Evolutionary conservation across 92 coral and sea anemone genomes (phyloP).

Genomic region (Siderastrea radians): DNA sequence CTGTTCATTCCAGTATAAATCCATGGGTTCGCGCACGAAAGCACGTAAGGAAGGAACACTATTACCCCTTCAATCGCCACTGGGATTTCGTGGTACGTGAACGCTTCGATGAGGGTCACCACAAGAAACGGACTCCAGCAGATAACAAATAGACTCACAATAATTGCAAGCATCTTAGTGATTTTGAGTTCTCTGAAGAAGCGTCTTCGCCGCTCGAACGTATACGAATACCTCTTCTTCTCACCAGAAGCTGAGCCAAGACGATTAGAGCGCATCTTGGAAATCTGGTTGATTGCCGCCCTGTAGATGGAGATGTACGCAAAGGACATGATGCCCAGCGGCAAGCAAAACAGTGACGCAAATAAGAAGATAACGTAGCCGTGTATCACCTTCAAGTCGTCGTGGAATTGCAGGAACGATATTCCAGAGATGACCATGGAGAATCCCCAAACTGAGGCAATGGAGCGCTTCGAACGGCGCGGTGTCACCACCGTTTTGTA

Average conservation of each 20-base stretch:
- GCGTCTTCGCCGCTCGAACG: slow-evolving; percentile 79
- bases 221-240: slow-evolving; percentile 29
- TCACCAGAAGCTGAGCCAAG: slow-evolving; percentile 24
- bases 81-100: slow-evolving; percentile 47
- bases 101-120: slow-evolving; percentile 77
- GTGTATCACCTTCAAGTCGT: slow-evolving; percentile 34
- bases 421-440: slow-evolving; percentile 66
- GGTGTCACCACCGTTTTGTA: slow-evolving; percentile 86
- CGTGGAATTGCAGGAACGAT: slow-evolving; percentile 78
- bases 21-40: slow-evolving; percentile 86
- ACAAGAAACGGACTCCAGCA: slow-evolving; percentile 89
- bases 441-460: slow-evolving; percentile 75
- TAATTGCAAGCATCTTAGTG: slow-evolving; percentile 82
- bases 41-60: slow-evolving; percentile 77
- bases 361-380: slow-evolving; percentile 77
- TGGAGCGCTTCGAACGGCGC: slow-evolving; percentile 78
- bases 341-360: slow-evolving; percentile 74
- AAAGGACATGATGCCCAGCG: slow-evolving; percentile 79
- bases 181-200: slow-evolving; percentile 88
- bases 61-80: slow-evolving; percentile 46
- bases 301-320: slow-evolving; percentile 85
- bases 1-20: slow-evolving; percentile 90
- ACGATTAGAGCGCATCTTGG: slow-evolving; percentile 77
- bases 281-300: slow-evolving; percentile 86
- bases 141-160: slow-evolving; percentile 81